Evolutionary conservation across 2,888 invertebrate genomes (phyloP).

Genomic region (Geotrupes spiniger): DNA sequence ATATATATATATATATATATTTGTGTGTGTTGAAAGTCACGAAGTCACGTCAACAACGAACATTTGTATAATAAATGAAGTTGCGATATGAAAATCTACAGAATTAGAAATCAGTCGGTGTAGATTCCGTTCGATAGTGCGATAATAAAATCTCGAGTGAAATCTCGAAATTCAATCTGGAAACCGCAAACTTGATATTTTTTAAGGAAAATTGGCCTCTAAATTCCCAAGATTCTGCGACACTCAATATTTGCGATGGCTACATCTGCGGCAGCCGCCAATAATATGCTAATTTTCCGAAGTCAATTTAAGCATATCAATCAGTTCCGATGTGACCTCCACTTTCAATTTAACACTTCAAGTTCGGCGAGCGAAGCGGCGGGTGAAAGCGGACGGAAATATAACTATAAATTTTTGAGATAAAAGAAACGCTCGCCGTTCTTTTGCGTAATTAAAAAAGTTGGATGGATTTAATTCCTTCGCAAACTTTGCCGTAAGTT

Average conservation of each 20-base stretch:
- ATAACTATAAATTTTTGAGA: constrained; percentile 24
- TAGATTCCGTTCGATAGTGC: too few relatives aligned
- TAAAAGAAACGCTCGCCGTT: constrained; percentile 20
- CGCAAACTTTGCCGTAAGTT: constrained; percentile 21
- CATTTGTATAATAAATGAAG: too few relatives aligned
- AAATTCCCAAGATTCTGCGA: constrained; percentile 10
- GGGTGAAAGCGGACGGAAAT: not conserved
- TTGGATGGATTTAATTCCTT: constrained; percentile 28
- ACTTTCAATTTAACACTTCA: constrained; percentile 8
- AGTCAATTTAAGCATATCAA: constrained; percentile 38
- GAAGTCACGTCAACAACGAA: too few relatives aligned
- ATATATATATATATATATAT: too few relatives aligned
- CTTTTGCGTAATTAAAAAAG: constrained; percentile 30
- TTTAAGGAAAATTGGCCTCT: not conserved
- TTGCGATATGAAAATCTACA: too few relatives aligned
- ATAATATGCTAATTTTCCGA: constrained; percentile 40
- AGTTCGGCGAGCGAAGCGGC: not conserved
- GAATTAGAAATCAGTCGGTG: too few relatives aligned
- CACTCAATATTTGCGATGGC: constrained; percentile 30
- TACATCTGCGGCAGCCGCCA: constrained; percentile 31
- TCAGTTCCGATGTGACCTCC: constrained; percentile 34
- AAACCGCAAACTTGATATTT: constrained; percentile 3
- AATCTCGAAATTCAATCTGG: not conserved
- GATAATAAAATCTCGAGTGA: too few relatives aligned
- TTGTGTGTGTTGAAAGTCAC: too few relatives aligned